phyloP scores from a whole-genome alignment of 1,140 invertebrate species.

The Megathymus violae region DNA sequence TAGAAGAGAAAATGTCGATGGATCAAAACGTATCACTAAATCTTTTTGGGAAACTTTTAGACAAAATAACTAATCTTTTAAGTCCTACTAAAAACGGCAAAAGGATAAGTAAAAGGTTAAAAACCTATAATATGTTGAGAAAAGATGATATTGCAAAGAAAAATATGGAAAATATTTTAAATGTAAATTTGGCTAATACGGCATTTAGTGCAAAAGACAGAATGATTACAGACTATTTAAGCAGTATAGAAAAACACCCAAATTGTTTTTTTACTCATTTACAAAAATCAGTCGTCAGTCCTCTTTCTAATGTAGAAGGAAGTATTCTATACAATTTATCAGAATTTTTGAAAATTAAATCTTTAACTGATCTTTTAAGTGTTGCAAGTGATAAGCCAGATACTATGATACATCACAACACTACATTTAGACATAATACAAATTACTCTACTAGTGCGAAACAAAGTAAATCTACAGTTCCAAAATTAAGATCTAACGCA shows the following conservation, averaged over 20 bases:
- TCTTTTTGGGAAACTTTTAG: slow-evolving; percentile 61
- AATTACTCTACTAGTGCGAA: slow-evolving; percentile 17
- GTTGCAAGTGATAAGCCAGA: slow-evolving; percentile 40
- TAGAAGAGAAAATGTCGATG: slow-evolving; percentile 8
- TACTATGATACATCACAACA: background rate
- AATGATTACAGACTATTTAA: slow-evolving; percentile 65
- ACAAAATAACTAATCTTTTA: slow-evolving; percentile 60
- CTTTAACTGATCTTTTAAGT: slow-evolving; percentile 58
- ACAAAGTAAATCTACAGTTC: background rate
- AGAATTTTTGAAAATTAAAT: slow-evolving; percentile 71
- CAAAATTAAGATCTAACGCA: slow-evolving; percentile 21
- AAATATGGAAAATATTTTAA: slow-evolving; percentile 46
- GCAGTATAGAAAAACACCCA: slow-evolving; percentile 60
- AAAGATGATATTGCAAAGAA: slow-evolving; percentile 43
- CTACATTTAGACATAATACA: slow-evolving; percentile 27
- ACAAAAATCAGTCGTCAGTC: slow-evolving; percentile 31
- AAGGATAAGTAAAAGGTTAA: slow-evolving; percentile 52
- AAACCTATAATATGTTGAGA: slow-evolving; percentile 48
- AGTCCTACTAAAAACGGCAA: slow-evolving; percentile 50
- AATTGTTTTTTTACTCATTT: slow-evolving; percentile 50
- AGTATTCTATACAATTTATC: slow-evolving; percentile 67
- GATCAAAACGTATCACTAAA: slow-evolving; percentile 50
- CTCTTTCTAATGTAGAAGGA: slow-evolving; percentile 49
- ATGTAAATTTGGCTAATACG: slow-evolving; percentile 47
- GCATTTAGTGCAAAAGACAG: slow-evolving; percentile 64